Evolutionary conservation across 2,888 invertebrate species (phyloP), one percentile per base, ranked within the genome.

Genomic region (Amaurobius ferox): DNA sequence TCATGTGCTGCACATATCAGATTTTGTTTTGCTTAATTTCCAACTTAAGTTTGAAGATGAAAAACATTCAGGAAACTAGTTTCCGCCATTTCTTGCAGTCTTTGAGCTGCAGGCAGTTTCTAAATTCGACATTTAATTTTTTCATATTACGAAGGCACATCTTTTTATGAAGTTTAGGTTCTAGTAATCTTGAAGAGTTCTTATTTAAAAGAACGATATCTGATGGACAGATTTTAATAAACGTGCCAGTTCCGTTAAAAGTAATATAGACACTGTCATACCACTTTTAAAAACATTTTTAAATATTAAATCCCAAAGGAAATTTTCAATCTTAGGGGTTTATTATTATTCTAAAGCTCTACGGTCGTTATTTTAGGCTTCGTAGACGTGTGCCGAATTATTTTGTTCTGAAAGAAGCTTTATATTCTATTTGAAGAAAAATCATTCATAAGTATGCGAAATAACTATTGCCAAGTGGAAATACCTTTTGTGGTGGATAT

Each of bases 141-240:
- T 79, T 71, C 44, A 64, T 72, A 72, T 79, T 66, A 64, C 48
- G 30, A 16, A 23, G 66, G 6, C 64, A 48, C 44, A 66, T 79
- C 71, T 71, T 48, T 72, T 44, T 29, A 61, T 30, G 39, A 32
- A 29, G 62, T 79, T 71, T 70, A 64, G 39, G 48, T 72, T 66
- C 79, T 64, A 66, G 28, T 64, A 66, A 44, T 72, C 35, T 23
- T 30, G 9, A 30, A 29, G 39, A 48, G 39, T 30, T 35, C 48
- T 32, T 62, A 71, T 28, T 23, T 23, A 40, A 44, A 62, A 32
- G 29, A 79, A 61, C 39, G 11, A 23, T 29, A 1, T 79, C 39
- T 73, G 80, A 80, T 73, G n/a, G 80, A 68, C 68, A 81, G 68
- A 74, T 81, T 81, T 81, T 81, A 81, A 81, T 81, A 76, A 74